phyloP scores from a whole-genome alignment of 2,888 invertebrate genomes.

The Caenorhabditis doughertyi region DNA sequence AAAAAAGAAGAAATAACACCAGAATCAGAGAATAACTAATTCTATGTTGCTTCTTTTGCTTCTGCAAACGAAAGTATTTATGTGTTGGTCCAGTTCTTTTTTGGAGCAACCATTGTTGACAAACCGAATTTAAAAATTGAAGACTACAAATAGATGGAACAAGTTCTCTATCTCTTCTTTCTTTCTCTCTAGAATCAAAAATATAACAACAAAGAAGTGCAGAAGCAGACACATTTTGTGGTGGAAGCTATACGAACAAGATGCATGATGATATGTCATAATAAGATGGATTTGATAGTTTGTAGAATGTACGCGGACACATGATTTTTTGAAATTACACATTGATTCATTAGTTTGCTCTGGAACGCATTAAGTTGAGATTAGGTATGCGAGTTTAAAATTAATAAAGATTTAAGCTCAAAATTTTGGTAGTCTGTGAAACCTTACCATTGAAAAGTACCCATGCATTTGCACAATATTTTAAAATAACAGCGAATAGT shows the following conservation, averaged over 20 bases:
- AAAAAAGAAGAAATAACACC: background rate
- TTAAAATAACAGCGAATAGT: slow-evolving; percentile 38
- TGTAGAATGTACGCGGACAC: slow-evolving; percentile 27
- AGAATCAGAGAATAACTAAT: slow-evolving; percentile 2
- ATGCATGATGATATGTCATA: slow-evolving; percentile 59
- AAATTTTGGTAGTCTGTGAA: background rate
- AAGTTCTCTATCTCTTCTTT: slow-evolving; percentile 13
- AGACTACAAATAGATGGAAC: slow-evolving; percentile 27
- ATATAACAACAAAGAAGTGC: slow-evolving; percentile 38
- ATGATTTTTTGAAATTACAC: slow-evolving; percentile 40
- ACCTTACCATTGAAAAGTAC: slow-evolving; percentile 34
- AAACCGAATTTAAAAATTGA: slow-evolving; percentile 34
- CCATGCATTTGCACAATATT: slow-evolving; percentile 47
- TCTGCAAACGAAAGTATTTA: slow-evolving; percentile 5
- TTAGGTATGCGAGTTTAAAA: too few relatives aligned
- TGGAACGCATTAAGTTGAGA: background rate
- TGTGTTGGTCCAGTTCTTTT: slow-evolving; percentile 28
- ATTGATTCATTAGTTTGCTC: background rate
- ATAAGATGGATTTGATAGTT: slow-evolving; percentile 51
- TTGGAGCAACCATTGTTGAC: slow-evolving; percentile 31
- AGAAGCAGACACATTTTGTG: slow-evolving; percentile 14
- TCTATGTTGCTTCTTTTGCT: background rate
- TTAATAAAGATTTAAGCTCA: background rate
- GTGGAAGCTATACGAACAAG: slow-evolving; percentile 46
- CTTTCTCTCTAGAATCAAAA: slow-evolving; percentile 4